Evolutionary conservation across 2,113 vertebrate genomes (phyloP), one percentile per base, ranked within the genome.

Genomic region (Balaenoptera acutorostrata): DNA sequence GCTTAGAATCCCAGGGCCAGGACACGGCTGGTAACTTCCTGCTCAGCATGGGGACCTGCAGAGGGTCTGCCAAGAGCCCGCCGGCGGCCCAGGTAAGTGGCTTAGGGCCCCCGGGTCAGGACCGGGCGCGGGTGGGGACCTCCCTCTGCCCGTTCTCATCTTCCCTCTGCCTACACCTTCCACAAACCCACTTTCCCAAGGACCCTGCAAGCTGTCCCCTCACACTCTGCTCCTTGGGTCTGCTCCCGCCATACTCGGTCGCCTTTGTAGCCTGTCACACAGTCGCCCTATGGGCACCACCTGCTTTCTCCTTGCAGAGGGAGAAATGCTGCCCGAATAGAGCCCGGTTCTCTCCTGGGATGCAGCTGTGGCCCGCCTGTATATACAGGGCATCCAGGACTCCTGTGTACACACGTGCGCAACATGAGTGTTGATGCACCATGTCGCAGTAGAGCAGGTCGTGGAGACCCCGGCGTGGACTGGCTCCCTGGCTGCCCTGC

Each of bases 1-100:
- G 99, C 98, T 98, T 99, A 98, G 99, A 99, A 97, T 99, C 99
- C 93, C 98, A 98, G 57, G 99, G 99, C 92, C 98, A 98, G 29
- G 99, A 99, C 89, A 96, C 97, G 85, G 98, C 99, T 41, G 99
- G 99, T 10, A 98, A 98, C 88, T 90, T 91, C 1, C 95, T 99
- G 90, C 98, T 98, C 13, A 98, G 97, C 92, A 98, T 99, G 95
- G 99, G 99, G 10, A 99, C 98, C 97, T 99, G 99, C 97, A 99
- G 98, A 98, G 99, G 99, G 89, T 98, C 98, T 2, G 98, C 98
- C 61, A 98, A 97, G 97, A 99, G 97, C 98, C 99, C 99, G 82
- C 98, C 99, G 1, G 98, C 98, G 8, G 98, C 99, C 41, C 99
- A 99, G 99, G 99, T 99, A 97, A 99, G 98, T 29, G 46, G 49